A percentile compares a stretch with the other conserved stretches of the same genome.
Conservation (phyloP, 2,888 invertebrate genomes). For the Oxystoma pomonae region DNA sequence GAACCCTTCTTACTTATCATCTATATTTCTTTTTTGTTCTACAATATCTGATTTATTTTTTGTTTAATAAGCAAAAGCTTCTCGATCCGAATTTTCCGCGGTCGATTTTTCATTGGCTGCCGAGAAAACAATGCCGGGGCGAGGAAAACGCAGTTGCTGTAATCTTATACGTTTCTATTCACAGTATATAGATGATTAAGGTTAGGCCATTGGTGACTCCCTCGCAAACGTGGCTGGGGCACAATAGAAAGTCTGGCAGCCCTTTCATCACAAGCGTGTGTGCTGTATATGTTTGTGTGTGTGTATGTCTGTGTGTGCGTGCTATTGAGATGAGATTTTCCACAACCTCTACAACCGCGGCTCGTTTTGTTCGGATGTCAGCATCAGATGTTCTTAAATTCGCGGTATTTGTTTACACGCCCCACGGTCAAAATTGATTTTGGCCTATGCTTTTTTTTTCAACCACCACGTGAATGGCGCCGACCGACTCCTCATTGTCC, state of each 20-base stretch:
- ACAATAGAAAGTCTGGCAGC: background rate
- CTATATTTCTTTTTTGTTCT: too few relatives aligned
- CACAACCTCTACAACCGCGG: background rate
- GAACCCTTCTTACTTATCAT: too few relatives aligned
- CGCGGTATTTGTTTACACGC: slow-evolving; percentile 11
- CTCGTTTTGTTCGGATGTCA: slow-evolving; percentile 51
- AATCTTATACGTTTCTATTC: background rate
- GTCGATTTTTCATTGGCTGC: background rate
- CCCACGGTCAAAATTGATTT: background rate
- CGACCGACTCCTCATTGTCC: background rate
- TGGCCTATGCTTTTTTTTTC: background rate
- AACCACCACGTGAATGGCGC: background rate
- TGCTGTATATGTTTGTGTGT: background rate
- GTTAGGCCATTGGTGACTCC: background rate
- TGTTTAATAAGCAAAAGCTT: too few relatives aligned
- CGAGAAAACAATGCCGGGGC: background rate
- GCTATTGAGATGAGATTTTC: background rate
- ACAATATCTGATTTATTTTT: too few relatives aligned
- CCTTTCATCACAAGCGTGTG: background rate
- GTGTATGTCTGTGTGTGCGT: slow-evolving; percentile 2
- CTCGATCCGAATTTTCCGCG: too few relatives aligned
- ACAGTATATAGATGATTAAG: background rate
- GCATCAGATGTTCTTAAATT: slow-evolving; percentile 50
- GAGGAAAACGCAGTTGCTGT: background rate
- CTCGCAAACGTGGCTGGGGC: background rate